Conservation (phyloP, 2,113 vertebrate genomes). For the Eclectus roratus region DNA sequence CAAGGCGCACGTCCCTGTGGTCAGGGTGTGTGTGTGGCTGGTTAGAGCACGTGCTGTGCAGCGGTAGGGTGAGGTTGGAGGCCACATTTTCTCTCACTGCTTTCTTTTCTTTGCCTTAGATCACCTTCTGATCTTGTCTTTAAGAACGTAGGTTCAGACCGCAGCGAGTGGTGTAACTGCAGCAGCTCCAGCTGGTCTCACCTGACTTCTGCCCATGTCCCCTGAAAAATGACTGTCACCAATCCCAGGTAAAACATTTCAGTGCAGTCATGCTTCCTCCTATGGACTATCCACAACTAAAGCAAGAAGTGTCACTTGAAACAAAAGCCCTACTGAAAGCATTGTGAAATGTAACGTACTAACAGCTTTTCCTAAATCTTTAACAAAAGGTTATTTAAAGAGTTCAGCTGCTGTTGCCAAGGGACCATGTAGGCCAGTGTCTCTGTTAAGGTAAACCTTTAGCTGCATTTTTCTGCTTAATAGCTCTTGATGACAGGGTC, state of each 20-base stretch:
- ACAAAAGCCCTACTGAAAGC: background rate
- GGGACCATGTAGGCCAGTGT: background rate
- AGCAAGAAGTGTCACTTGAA: background rate
- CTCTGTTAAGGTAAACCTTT: background rate
- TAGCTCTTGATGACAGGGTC: slow-evolving; percentile 43
- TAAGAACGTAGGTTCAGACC: accelerated
- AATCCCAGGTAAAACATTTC: background rate
- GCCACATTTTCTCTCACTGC: background rate
- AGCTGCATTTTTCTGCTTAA: background rate
- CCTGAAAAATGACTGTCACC: background rate
- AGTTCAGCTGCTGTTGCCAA: background rate
- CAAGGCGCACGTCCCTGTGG: background rate
- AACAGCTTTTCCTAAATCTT: background rate
- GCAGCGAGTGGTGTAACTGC: accelerated
- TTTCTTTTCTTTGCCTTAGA: background rate
- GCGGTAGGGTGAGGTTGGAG: background rate
- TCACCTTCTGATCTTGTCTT: background rate
- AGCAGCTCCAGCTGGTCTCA: background rate
- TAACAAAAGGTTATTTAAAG: background rate
- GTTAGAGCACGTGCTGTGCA: background rate
- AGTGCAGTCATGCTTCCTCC: accelerated
- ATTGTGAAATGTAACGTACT: background rate
- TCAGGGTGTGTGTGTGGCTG: background rate
- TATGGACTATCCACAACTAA: background rate
- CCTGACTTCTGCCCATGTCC: background rate